These are phyloP conservation scores for Meriones unguiculatus DNA, from an alignment of 2,113 vertebrate species.

Conservation along the genomic window DNA sequence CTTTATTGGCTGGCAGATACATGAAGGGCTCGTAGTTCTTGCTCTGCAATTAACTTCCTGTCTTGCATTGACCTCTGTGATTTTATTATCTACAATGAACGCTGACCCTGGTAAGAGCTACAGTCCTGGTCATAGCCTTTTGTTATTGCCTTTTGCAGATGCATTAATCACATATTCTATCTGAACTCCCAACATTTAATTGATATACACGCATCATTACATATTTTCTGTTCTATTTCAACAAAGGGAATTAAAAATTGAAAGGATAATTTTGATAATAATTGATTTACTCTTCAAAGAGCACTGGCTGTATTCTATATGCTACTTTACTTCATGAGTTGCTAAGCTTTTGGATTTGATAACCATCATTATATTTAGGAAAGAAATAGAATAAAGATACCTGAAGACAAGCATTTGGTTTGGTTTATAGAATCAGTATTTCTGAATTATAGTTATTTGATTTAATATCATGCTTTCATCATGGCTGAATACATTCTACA, in stretches of 20 bases:
- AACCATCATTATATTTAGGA: neutral
- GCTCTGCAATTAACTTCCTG: neutral
- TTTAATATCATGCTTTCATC: neutral
- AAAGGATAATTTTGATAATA: neutral
- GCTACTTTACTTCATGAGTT: neutral
- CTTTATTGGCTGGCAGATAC: neutral
- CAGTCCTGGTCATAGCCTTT: neutral
- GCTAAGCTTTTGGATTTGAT: conserved; percentile 13
- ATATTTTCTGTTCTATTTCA: neutral
- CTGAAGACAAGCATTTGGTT: neutral
- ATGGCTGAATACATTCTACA: conserved; percentile 16
- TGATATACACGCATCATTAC: neutral
- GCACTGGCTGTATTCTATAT: neutral
- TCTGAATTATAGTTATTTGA: conserved; percentile 32
- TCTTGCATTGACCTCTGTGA: neutral
- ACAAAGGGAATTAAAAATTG: conserved; percentile 21
- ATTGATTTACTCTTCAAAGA: conserved; percentile 18
- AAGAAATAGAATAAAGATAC: neutral
- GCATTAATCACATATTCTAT: neutral
- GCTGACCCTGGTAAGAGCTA: neutral
- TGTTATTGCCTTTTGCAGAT: conserved; percentile 15
- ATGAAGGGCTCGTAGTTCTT: neutral
- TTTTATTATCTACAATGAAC: conserved; percentile 29
- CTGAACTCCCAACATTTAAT: conserved; percentile 9
- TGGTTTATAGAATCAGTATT: neutral